phyloP scores from a whole-genome alignment of 92 coral and sea anemone genomes.

The Parazoanthus swiftii region DNA sequence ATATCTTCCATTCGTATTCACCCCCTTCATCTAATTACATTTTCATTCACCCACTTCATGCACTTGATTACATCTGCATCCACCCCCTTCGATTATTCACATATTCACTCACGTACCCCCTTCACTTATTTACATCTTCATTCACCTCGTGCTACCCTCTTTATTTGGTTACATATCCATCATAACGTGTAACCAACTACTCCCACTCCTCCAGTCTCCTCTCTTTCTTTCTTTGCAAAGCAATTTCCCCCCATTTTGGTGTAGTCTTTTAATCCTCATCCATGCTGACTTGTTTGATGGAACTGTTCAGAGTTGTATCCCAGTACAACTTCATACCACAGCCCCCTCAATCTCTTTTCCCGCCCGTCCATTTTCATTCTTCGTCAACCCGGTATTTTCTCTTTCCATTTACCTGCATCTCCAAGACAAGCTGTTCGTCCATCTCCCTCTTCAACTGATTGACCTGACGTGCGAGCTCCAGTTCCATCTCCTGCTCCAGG shows the following conservation, averaged over 20 bases:
- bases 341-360: background rate
- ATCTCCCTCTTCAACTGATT: conserved; percentile 73
- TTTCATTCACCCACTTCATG: background rate
- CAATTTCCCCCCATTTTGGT: too few species aligned
- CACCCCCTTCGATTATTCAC: too few species aligned
- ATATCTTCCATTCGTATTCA: background rate
- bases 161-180: background rate
- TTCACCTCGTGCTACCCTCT: too few species aligned
- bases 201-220: background rate
- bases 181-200: background rate
- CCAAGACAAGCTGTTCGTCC: conserved; percentile 74
- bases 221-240: background rate
- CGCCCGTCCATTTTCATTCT: background rate
- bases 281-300: too few species aligned
- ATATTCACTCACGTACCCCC: too few species aligned
- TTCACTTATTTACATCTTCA: too few species aligned
- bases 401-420: conserved; percentile 69
- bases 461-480: conserved; percentile 79
- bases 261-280: too few species aligned
- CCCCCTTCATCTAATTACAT: background rate
- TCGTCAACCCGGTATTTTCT: background rate
- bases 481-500: conserved; percentile 84
- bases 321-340: too few species aligned
- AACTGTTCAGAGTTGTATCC: too few species aligned
- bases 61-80: too few species aligned